Evolutionary conservation across 1,140 invertebrate species (phyloP).

Genomic region (Mesaphorura yosii): DNA sequence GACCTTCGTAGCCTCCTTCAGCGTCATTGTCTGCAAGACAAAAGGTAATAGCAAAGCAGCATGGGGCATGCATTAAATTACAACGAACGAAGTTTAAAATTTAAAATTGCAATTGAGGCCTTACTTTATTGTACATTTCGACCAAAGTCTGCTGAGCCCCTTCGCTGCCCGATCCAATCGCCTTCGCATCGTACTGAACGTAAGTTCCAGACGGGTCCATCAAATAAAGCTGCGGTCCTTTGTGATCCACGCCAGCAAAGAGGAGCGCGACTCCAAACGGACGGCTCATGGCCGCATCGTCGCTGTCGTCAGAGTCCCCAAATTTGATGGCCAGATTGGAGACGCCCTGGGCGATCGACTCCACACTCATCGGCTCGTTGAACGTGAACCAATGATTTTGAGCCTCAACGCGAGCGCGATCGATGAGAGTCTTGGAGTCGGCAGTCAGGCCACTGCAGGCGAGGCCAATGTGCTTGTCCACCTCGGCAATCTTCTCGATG

Average conservation of each 20-base stretch:
- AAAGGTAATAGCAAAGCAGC: too few species aligned
- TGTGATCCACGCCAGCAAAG: slow-evolving; percentile 75
- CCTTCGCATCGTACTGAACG: slow-evolving; percentile 95
- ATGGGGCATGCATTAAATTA: too few species aligned
- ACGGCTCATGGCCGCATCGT: slow-evolving; percentile 88
- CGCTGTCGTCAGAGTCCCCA: slow-evolving; percentile 91
- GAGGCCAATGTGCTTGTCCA: slow-evolving; percentile 94
- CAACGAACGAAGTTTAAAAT: too few species aligned
- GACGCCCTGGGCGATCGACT: slow-evolving; percentile 94
- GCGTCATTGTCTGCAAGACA: slow-evolving; percentile 73
- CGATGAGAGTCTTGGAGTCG: slow-evolving; percentile 88
- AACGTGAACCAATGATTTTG: slow-evolving; percentile 97
- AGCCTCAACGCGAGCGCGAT: slow-evolving; percentile 88
- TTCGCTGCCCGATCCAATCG: slow-evolving; percentile 97
- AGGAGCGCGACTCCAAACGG: slow-evolving; percentile 96
- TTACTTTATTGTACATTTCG: slow-evolving; percentile 69
- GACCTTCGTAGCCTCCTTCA: slow-evolving; percentile 87
- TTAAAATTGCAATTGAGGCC: slow-evolving; percentile 1
- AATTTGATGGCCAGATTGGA: slow-evolving; percentile 97
- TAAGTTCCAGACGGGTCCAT: slow-evolving; percentile 98
- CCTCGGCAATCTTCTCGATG: slow-evolving; percentile 54
- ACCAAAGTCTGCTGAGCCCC: slow-evolving; percentile 95
- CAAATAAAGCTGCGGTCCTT: slow-evolving; percentile 80
- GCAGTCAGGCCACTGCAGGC: slow-evolving; percentile 97
- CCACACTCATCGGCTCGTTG: slow-evolving; percentile 90